These are phyloP conservation scores for Myripristis jacobus DNA, from an alignment of 2,797 vertebrate species.

Conservation along the genomic window DNA sequence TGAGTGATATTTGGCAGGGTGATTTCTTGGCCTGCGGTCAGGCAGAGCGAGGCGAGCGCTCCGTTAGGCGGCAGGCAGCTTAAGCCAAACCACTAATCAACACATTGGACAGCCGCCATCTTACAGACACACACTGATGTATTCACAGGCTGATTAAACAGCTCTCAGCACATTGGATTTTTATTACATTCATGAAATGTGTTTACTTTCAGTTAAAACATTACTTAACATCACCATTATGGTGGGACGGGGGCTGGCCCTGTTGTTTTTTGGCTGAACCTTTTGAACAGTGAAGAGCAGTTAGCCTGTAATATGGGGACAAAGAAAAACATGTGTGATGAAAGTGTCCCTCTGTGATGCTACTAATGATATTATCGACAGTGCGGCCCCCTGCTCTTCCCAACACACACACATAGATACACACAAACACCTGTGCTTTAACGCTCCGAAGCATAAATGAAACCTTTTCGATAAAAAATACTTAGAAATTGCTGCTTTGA, in stretches of 20 bases:
- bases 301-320: slow-evolving; percentile 61
- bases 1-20: slow-evolving; percentile 83
- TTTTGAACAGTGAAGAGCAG: slow-evolving; percentile 39
- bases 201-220: slow-evolving; percentile 81
- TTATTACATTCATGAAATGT: slow-evolving; percentile 80
- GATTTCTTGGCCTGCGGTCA: slow-evolving; percentile 81
- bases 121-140: slow-evolving; percentile 75
- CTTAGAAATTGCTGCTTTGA: too few relatives aligned
- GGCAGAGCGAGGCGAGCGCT: slow-evolving; percentile 74
- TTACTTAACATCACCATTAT: slow-evolving; percentile 80
- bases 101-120: slow-evolving; percentile 74
- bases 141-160: slow-evolving; percentile 80
- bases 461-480: too few relatives aligned
- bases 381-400: slow-evolving; percentile 17
- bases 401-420: slow-evolving; percentile 23
- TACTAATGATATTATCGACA: slow-evolving; percentile 57
- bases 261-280: slow-evolving; percentile 51
- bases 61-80: slow-evolving; percentile 69
- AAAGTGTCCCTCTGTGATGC: slow-evolving; percentile 63
- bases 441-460: too few relatives aligned
- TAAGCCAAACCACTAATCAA: slow-evolving; percentile 83
- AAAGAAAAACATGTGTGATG: slow-evolving; percentile 51
- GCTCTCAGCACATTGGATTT: slow-evolving; percentile 81
- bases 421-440: slow-evolving; percentile 2
- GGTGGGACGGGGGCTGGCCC: slow-evolving; percentile 64